phyloP scores from a whole-genome alignment of 37 sponge, comb jelly and placozoan species.

The Spongilla lacustris region DNA sequence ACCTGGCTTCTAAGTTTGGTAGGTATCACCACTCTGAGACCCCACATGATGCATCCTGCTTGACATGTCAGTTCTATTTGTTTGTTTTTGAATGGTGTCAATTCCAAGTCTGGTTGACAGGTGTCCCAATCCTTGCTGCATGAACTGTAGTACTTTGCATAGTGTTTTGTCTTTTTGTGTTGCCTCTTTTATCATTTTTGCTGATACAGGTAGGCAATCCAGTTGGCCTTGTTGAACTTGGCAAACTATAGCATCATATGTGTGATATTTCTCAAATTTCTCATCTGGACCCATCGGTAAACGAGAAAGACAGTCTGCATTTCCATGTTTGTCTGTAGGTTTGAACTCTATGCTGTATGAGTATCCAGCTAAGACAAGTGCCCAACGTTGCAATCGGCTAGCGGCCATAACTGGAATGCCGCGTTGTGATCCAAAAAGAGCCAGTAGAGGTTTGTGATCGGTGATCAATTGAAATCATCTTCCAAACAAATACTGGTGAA shows the following conservation, averaged over 20 bases:
- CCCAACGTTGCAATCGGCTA: conserved; percentile 17
- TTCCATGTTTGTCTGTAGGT: conserved; percentile 2
- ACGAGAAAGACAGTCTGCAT: conserved; percentile 44
- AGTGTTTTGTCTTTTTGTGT: conserved; percentile 41
- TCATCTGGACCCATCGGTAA: conserved; percentile 15
- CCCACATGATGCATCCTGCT: conserved; percentile 29
- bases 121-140: conserved; percentile 36
- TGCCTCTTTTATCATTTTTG: neutral
- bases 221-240: neutral
- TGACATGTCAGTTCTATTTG: conserved; percentile 14
- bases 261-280: conserved; percentile 14
- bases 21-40: conserved; percentile 26
- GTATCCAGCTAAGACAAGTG: conserved; percentile 41
- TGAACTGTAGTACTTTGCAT: conserved; percentile 15
- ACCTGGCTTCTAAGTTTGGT: neutral
- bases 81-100: conserved; percentile 11
- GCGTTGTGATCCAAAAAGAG: conserved; percentile 5
- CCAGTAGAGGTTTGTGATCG: conserved; percentile 44
- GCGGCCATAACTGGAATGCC: conserved; percentile 33
- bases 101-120: neutral
- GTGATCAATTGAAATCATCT: conserved; percentile 8
- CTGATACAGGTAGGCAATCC: conserved; percentile 5
- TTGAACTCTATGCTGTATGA: conserved; percentile 29
- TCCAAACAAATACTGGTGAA: conserved; percentile 38
- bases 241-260: neutral